Conservation (phyloP, 2,888 invertebrate genomes). For the Drosophila stalkeri region DNA sequence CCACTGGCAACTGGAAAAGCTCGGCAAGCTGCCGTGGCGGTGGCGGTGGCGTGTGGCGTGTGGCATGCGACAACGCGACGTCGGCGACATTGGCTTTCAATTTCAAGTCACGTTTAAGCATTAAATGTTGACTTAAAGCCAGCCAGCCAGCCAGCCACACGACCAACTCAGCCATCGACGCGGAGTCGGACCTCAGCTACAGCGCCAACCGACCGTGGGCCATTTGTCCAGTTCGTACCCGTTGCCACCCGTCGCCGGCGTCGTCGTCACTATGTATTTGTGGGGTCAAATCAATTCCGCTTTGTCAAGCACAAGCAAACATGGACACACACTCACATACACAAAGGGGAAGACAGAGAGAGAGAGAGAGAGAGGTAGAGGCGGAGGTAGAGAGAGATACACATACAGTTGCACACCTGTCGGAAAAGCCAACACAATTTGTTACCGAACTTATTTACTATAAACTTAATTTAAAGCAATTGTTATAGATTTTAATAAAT, state of each 20-base stretch:
- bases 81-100: conserved; percentile 68
- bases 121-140: conserved; percentile 58
- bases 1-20: conserved; percentile 12
- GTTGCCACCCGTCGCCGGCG: background rate
- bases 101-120: conserved; percentile 73
- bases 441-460: conserved; percentile 17
- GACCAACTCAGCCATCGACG: conserved; percentile 14
- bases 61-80: conserved; percentile 19
- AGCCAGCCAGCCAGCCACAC: conserved; percentile 42
- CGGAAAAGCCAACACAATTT: conserved; percentile 59
- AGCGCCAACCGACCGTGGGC: conserved; percentile 58
- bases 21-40: conserved; percentile 10
- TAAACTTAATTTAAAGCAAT: background rate
- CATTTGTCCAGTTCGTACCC: conserved; percentile 50
- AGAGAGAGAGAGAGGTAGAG: background rate
- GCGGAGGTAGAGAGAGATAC: background rate
- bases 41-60: conserved; percentile 13
- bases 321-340: conserved; percentile 23
- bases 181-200: conserved; percentile 9
- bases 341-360: background rate
- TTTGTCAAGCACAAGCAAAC: conserved; percentile 59
- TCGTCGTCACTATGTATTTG: background rate
- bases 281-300: conserved; percentile 71
- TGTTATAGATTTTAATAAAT: conserved; percentile 1
- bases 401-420: conserved; percentile 38